Percentiles rank a stretch among this genome's conserved stretches.
These are phyloP conservation scores for Scaptodrosophila latifasciaeformis DNA, from an alignment of 2,888 invertebrate genomes.

Conservation along the genomic window DNA sequence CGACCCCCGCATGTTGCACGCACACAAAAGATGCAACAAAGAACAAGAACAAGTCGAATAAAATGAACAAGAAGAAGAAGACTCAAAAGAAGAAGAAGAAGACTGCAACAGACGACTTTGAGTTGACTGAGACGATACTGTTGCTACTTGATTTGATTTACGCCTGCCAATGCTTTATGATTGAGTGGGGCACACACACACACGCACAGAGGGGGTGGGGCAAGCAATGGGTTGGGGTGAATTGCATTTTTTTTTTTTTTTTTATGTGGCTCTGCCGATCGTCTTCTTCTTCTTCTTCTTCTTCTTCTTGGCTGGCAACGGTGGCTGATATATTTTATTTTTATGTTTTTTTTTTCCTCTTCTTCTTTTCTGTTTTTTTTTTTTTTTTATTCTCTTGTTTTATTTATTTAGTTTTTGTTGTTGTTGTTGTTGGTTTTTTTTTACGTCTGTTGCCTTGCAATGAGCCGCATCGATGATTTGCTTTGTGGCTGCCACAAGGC, in stretches of 20 bases:
- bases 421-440: conserved; percentile 43
- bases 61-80: too few species aligned
- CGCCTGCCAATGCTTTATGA: conserved; percentile 68
- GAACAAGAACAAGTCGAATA: too few species aligned
- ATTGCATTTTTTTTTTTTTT: neutral
- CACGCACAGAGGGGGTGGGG: conserved; percentile 7
- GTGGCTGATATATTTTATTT: conserved; percentile 54
- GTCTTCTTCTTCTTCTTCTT: conserved; percentile 6
- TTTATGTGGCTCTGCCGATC: conserved; percentile 20
- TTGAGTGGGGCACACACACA: conserved; percentile 53
- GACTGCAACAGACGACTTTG: conserved; percentile 34
- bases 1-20: conserved; percentile 20
- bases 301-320: conserved; percentile 32
- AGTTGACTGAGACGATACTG: neutral
- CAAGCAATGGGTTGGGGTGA: conserved; percentile 50
- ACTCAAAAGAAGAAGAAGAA: too few species aligned
- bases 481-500: conserved; percentile 56
- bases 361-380: conserved; percentile 7
- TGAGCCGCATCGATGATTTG: conserved; percentile 70
- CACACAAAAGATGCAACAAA: too few species aligned
- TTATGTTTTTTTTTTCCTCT: conserved; percentile 33
- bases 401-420: conserved; percentile 19
- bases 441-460: conserved; percentile 73
- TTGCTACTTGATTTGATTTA: conserved; percentile 66
- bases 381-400: conserved; percentile 6